Percentiles rank a stretch among this genome's conserved stretches.
Evolutionary conservation across 2,888 invertebrate genomes (phyloP).

Genomic region (Plebejus anna): DNA sequence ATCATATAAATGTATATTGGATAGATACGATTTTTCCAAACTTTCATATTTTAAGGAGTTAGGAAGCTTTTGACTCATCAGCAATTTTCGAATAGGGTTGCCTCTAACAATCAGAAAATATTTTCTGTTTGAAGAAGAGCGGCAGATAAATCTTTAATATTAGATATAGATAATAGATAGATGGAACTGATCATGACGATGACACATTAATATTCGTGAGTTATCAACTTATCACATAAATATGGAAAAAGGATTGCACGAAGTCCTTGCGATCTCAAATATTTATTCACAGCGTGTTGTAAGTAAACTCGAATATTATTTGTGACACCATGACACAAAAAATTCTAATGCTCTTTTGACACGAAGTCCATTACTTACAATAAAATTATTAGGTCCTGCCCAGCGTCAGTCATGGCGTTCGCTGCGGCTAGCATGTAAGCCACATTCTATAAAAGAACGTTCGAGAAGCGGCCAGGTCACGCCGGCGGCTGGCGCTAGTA

Average conservation of each 20-base stretch:
- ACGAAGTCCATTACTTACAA: constrained; percentile 10
- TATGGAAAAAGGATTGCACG: constrained; percentile 53
- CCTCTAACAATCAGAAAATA: neutral
- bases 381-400: constrained; percentile 3
- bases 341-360: neutral
- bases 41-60: too few species aligned
- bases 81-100: neutral
- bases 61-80: neutral
- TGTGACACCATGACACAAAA: constrained; percentile 14
- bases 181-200: neutral
- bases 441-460: constrained; percentile 47
- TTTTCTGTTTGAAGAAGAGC: neutral
- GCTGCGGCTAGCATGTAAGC: constrained; percentile 34
- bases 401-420: constrained; percentile 11
- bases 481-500: constrained; percentile 48
- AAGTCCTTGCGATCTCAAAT: constrained; percentile 33
- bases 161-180: neutral
- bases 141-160: neutral
- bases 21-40: too few species aligned
- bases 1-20: too few species aligned
- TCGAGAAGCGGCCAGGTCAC: constrained; percentile 52
- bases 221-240: constrained; percentile 32
- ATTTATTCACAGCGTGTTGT: constrained; percentile 25
- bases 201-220: neutral
- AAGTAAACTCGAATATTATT: neutral